Evolutionary conservation across 2,113 vertebrate genomes (phyloP), one percentile per base, ranked within the genome.

Genomic region (Xenopus borealis): DNA sequence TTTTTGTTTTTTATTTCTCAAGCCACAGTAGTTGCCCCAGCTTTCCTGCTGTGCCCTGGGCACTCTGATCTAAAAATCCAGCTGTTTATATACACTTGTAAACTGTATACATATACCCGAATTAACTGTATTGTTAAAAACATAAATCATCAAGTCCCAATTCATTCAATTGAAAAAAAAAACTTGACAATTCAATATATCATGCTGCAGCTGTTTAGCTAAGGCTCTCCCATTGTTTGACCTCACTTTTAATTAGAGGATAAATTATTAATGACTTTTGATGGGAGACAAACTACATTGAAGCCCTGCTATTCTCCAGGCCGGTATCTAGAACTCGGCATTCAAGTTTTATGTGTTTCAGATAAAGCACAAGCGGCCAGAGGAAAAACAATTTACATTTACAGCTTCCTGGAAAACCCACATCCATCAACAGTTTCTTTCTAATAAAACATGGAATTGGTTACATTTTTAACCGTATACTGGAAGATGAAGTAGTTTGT

Each of bases 171-270:
- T 27, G 23, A 81, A 85, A 81, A 72, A 82, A 80, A 71, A 71
- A 82, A 79, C 82, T 84, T 81, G 69, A 82, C 79, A 67, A 81
- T 84, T 84, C 80, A 82, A 84, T 82, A 84, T 81, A 84, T 90
- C 83, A 75, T 80, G 27, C 81, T 18, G 79, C 81, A 83, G 83
- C 85, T 69, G 83, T 83, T 87, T 84, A 89, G 79, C 81, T 83
- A 86, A 84, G 86, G 83, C 86, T 83, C 92, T 91, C 86, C 91
- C 90, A 92, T 89, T 86, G 85, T 90, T 90, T 93, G 92, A 92
- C 89, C 92, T 92, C 89, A 92, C 89, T 92, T 94, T 93, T 94
- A 93, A 94, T 92, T 92, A 93, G 92, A 91, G 91, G 84, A 85
- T 93, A 89, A 92, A 93, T 93, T 91, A 93, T 93, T 93, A 91